Evolutionary conservation across 2,797 vertebrate species (phyloP).

Genomic region (Phalanger gymnotis): DNA sequence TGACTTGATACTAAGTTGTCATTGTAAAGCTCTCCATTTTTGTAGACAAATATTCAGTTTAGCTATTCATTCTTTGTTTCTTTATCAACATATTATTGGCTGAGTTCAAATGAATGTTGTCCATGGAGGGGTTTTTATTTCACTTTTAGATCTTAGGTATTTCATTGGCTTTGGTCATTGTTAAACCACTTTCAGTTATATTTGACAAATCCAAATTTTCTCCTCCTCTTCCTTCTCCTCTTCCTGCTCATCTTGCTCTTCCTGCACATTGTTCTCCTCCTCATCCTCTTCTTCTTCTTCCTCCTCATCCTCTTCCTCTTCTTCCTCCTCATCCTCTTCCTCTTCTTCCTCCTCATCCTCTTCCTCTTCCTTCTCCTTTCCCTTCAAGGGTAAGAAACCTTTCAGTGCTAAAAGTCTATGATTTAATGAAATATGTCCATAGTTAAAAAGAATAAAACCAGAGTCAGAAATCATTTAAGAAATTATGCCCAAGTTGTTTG

Average conservation of each 20-base stretch:
- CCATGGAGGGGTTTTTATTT: neutral
- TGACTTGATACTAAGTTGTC: neutral
- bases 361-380: neutral
- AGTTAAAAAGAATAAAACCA: constrained; percentile 53
- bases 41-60: neutral
- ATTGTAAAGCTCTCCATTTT: neutral
- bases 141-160: neutral
- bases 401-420: constrained; percentile 39
- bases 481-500: constrained; percentile 59
- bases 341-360: neutral
- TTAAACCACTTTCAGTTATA: neutral
- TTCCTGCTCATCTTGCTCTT: neutral
- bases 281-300: neutral
- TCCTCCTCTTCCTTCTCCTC: neutral
- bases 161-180: neutral
- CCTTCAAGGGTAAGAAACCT: neutral
- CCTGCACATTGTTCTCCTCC: no score
- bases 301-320: no score
- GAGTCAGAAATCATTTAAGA: constrained; percentile 45
- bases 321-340: neutral
- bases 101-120: neutral
- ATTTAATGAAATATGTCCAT: constrained; percentile 62
- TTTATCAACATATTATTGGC: neutral
- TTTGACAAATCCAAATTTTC: neutral
- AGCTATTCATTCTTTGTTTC: neutral